Conservation (phyloP, 1,140 invertebrate genomes). For the Camponotus vicinus region DNA sequence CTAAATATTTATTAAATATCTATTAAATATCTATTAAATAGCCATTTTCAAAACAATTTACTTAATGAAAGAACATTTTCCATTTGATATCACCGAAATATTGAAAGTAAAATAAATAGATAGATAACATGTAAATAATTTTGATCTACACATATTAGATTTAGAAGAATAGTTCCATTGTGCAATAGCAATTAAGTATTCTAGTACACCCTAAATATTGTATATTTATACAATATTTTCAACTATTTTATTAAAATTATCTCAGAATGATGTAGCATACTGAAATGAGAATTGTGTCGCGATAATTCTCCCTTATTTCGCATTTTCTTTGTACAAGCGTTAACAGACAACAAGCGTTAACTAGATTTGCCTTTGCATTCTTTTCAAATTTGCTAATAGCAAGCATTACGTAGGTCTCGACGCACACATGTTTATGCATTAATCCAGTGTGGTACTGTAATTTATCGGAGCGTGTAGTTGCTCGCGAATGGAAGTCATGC, state of each 20-base stretch:
- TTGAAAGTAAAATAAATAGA: too few species aligned
- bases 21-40: too few species aligned
- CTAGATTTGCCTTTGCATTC: constrained; percentile 5
- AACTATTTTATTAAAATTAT: not conserved
- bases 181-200: too few species aligned
- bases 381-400: constrained; percentile 24
- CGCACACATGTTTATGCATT: constrained; percentile 15
- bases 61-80: too few species aligned
- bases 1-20: too few species aligned
- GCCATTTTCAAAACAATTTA: too few species aligned
- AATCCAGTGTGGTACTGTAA: not conserved
- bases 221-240: not conserved
- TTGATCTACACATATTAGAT: too few species aligned
- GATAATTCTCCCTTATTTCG: not conserved
- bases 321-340: constrained; percentile 27
- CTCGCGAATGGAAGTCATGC: constrained; percentile 14
- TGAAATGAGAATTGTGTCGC: not conserved
- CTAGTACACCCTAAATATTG: too few species aligned
- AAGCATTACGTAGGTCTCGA: constrained; percentile 4
- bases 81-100: too few species aligned
- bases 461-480: constrained; percentile 24
- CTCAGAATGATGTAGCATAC: not conserved
- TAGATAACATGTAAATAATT: too few species aligned
- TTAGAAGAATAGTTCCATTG: too few species aligned
- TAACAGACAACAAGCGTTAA: constrained; percentile 1